Base-by-base conservation (phyloP, 2,888 invertebrate genomes). In the Abscondita cerata region DNA sequence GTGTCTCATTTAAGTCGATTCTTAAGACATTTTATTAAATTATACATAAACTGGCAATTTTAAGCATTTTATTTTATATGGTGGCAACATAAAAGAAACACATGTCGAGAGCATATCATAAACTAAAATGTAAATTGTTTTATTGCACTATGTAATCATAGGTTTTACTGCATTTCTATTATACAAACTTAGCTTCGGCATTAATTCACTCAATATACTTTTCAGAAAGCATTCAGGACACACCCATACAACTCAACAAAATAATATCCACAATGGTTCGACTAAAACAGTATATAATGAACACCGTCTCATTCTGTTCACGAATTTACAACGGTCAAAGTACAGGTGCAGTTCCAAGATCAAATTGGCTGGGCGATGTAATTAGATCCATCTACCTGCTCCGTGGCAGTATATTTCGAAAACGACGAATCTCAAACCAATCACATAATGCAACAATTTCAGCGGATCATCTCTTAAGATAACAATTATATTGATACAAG, bases 391-490 rank as follows among this genome's bases (percentile, higher is more conserved):
- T 61, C 57, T 53, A 11, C 65, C 59, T n/a, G 62, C 55, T n/a
- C 82, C 65, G 13, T 83, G 74, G 60, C 78, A 75, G 38, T 77
- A 75, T n/a, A 75, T 68, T 77, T 64, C 56, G 62, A 70, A 16
- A 65, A 67, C 11, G 77, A 78, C 53, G 77, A 77, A 31, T 72
- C 62, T 50, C 55, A 71, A n/a, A 63, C 13, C 59, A 67, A 50
- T 74, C 83, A 67, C 81, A 82, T 0, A 78, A 82, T 33, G 83
- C 85, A 40, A 82, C 85, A 52, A 86, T 86, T 4, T 84, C 86
- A 11, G 86, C 86, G 2, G 87, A 88, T 79, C 83, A 84, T 18
- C 83, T 83, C 82, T 1, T 87, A 86, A 74, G 86, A 86, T 55
- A 83, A 79, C 36, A 83, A 83, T 12, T 82, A 83, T 73, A 76